Conservation (phyloP, 2,888 invertebrate genomes). For the Piscicola geometra region DNA sequence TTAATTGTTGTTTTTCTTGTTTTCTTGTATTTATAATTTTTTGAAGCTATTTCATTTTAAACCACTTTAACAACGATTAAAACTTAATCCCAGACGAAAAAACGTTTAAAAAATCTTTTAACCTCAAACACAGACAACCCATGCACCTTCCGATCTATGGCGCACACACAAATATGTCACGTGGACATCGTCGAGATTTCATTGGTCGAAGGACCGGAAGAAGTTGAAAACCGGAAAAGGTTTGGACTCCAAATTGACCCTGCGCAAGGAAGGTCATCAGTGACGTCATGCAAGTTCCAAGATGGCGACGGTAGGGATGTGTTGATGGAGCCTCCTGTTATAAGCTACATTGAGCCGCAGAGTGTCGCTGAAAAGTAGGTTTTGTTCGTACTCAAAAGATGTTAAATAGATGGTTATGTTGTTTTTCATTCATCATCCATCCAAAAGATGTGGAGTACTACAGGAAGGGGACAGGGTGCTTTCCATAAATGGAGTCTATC, state of each 20-base stretch:
- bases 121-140: neutral
- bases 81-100: too few relatives aligned
- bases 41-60: neutral
- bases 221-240: constrained; percentile 56
- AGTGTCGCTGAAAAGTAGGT: constrained; percentile 63
- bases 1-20: neutral
- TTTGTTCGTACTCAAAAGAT: neutral
- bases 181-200: constrained; percentile 58
- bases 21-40: neutral
- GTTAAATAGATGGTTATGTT: neutral
- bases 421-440: neutral
- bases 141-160: constrained; percentile 32
- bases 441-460: constrained; percentile 52
- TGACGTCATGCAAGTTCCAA: constrained; percentile 38
- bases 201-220: constrained; percentile 49
- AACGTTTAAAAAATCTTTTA: neutral
- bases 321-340: constrained; percentile 55
- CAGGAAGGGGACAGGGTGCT: constrained; percentile 73
- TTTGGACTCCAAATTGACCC: constrained; percentile 61
- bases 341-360: constrained; percentile 60
- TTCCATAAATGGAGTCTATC: constrained; percentile 74
- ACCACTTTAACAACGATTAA: too few relatives aligned
- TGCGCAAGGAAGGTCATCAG: constrained; percentile 33
- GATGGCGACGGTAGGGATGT: too few relatives aligned
- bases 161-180: constrained; percentile 57